Percentiles rank a stretch among this genome's conserved stretches.
These are phyloP conservation scores for Euwallacea similis DNA, from an alignment of 1,140 invertebrate species.

Conservation along the genomic window DNA sequence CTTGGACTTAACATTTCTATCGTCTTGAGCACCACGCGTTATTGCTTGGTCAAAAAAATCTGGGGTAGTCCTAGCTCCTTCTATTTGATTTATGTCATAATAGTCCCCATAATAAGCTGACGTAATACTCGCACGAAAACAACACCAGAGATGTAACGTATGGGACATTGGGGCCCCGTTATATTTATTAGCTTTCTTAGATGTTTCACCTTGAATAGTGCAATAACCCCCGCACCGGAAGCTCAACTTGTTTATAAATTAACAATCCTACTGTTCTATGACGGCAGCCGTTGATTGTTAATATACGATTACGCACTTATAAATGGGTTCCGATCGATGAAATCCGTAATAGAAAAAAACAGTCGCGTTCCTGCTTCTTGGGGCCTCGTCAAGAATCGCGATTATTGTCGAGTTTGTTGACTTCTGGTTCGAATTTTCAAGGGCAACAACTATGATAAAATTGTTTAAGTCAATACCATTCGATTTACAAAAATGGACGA, in stretches of 20 bases:
- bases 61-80: no score
- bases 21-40: no score
- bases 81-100: no score
- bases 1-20: no score
- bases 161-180: neutral
- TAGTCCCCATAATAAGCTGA: no score
- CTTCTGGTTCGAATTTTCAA: constrained; percentile 6
- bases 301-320: neutral
- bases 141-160: neutral
- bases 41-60: no score
- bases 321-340: neutral
- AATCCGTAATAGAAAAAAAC: constrained; percentile 3
- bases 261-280: constrained; percentile 5
- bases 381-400: no score
- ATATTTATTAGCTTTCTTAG: constrained; percentile 16
- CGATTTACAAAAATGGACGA: no score
- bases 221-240: constrained; percentile 14
- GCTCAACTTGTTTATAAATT: constrained; percentile 9
- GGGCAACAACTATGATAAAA: constrained; percentile 11
- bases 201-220: constrained; percentile 8
- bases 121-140: neutral
- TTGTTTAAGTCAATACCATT: neutral
- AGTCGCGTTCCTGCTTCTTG: neutral
- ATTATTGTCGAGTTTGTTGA: constrained; percentile 1
- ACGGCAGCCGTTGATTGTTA: constrained; percentile 3